Conservation (phyloP, 1,140 invertebrate genomes). For the Panagrolaimus sp. region DNA sequence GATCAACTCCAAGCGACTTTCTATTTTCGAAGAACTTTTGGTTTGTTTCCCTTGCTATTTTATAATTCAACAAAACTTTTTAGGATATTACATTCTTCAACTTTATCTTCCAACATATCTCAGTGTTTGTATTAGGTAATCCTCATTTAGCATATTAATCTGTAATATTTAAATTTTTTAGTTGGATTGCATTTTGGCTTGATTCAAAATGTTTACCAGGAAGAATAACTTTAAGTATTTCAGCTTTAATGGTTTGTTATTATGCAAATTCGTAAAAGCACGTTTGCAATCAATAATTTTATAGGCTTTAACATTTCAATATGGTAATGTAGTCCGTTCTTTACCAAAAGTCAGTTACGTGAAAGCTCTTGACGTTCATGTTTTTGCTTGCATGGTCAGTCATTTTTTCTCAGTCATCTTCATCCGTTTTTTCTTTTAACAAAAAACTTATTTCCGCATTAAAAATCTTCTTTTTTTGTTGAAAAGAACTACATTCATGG, state of each 20-base stretch:
- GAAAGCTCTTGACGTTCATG: constrained; percentile 41
- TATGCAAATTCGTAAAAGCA: constrained; percentile 59
- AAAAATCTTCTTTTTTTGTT: not conserved
- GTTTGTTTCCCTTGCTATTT: too few relatives aligned
- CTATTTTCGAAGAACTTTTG: constrained; percentile 48
- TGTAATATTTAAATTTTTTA: constrained; percentile 47
- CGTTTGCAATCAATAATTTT: constrained; percentile 32
- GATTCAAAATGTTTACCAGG: constrained; percentile 47
- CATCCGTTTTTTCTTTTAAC: constrained; percentile 1
- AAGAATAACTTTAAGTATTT: constrained; percentile 27
- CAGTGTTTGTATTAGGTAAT: constrained; percentile 58
- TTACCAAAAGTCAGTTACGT: constrained; percentile 43
- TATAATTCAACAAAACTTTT: constrained; percentile 19
- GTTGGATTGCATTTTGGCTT: constrained; percentile 51
- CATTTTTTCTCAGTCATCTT: too few relatives aligned
- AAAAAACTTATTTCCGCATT: not conserved
- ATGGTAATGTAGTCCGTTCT: constrained; percentile 40
- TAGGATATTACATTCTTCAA: constrained; percentile 49
- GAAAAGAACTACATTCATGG: not conserved
- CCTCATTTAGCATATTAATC: constrained; percentile 46
- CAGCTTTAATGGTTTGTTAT: constrained; percentile 48
- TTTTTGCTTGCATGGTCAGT: constrained; percentile 43
- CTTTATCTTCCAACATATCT: constrained; percentile 49
- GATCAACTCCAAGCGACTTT: constrained; percentile 44
- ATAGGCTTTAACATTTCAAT: constrained; percentile 36